Conservation (phyloP, 2,888 invertebrate species). For the Rotaria macrura region DNA sequence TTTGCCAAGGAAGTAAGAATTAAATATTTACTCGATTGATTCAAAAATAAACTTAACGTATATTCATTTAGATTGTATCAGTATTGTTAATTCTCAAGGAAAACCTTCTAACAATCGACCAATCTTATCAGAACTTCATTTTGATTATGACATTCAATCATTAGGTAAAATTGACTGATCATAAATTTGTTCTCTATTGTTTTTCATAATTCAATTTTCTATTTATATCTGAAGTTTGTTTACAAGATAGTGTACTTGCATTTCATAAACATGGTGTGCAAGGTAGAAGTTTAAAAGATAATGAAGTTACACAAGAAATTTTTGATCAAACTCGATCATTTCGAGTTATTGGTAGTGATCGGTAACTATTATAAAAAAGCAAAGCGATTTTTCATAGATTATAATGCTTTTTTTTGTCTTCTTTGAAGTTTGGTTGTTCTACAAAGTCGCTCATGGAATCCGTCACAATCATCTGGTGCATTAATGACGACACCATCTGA, state of each 20-base stretch:
- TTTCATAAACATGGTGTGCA: slow-evolving; percentile 86
- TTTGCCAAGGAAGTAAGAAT: slow-evolving; percentile 2
- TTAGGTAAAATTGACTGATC: slow-evolving; percentile 59
- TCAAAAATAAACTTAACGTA: background rate
- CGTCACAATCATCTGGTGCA: background rate
- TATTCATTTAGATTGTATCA: slow-evolving; percentile 54
- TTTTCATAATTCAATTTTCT: background rate
- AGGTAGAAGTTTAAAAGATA: slow-evolving; percentile 64
- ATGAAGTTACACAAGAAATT: slow-evolving; percentile 24
- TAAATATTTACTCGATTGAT: too few species aligned
- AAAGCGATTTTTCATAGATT: too few species aligned
- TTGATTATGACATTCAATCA: slow-evolving; percentile 86
- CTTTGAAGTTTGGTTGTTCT: background rate
- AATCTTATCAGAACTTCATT: slow-evolving; percentile 73
- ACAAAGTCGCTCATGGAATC: background rate
- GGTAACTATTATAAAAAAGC: background rate
- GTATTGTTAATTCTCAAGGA: slow-evolving; percentile 60
- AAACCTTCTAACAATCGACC: slow-evolving; percentile 67
- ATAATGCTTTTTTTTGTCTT: too few species aligned
- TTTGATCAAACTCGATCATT: background rate
- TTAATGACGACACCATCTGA: background rate
- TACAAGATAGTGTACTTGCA: slow-evolving; percentile 88
- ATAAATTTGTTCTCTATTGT: background rate
- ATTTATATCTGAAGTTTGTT: slow-evolving; percentile 63
- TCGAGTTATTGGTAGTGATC: background rate